phyloP scores from a whole-genome alignment of 2,888 invertebrate genomes.

The Metalampra italica region DNA sequence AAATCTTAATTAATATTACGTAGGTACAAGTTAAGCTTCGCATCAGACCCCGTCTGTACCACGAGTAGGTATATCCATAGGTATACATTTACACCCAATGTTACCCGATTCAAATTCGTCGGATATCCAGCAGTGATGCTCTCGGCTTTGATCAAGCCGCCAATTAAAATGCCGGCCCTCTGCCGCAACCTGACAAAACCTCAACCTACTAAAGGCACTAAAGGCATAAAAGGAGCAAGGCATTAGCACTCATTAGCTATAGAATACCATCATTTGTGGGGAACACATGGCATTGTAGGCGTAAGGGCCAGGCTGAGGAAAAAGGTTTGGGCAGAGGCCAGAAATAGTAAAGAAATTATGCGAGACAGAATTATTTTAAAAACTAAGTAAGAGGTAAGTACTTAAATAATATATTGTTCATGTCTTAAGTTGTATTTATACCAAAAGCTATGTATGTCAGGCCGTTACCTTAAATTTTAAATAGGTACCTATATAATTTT shows the following conservation, averaged over 20 bases:
- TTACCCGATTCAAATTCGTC: slow-evolving; percentile 12
- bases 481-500: no score
- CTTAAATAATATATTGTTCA: no score
- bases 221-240: slow-evolving; percentile 9
- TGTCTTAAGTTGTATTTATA: no score
- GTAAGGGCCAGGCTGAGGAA: neutral
- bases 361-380: no score
- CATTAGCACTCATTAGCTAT: slow-evolving; percentile 18
- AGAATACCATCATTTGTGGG: slow-evolving; percentile 7
- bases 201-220: slow-evolving; percentile 13
- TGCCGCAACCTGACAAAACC: slow-evolving; percentile 16
- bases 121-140: slow-evolving; percentile 25
- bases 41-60: no score
- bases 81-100: neutral
- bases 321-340: neutral
- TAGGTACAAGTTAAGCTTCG: no score
- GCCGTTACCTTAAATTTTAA: no score
- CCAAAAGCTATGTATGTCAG: no score
- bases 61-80: no score
- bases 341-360: no score
- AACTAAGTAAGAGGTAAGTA: no score
- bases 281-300: neutral
- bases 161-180: slow-evolving; percentile 40
- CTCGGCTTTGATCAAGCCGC: slow-evolving; percentile 37
- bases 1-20: no score